Base-by-base conservation (phyloP, 2,113 vertebrate species). In the Psittacus erithacus region DNA sequence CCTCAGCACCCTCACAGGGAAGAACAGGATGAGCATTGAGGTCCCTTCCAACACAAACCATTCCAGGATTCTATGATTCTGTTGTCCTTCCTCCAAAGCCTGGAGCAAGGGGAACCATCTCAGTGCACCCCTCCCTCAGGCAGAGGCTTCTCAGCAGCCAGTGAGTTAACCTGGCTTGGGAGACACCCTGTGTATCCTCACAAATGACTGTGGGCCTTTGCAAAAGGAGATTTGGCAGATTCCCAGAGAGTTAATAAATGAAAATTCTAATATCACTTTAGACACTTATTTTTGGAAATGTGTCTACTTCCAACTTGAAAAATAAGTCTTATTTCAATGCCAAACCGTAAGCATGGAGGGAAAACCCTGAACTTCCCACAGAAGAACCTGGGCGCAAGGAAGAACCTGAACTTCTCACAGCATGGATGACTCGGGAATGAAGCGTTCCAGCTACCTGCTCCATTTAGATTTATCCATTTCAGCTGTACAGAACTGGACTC, bases 341-440 rank as follows among this genome's bases (percentile, higher is more conserved):
- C 47, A 87, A 47, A 77, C 33, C 27, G 0, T 4, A 33, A 18
- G 4, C 1, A 46, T 0, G 4, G 33, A 16, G 44, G 67, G 6
- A 38, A 10, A 53, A 92, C 44, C 4, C 31, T 41, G 27, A 77
- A 10, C 22, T 31, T 38, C 38, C 68, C 7, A 27, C 68, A 75
- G 65, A 23, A 78, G 65, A 57, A 57, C 31, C 3, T 0, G 43
- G 43, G 20, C 29, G 47, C 49, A 29, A 4, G 0, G 5, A 49
- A 46, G 63, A 92, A 47, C 4, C 28, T 41, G 27, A 77, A 10
- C 22, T 31, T 43, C 38, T 59, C 9, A 20, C 73, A 71, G 65
- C 52, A 43, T 13, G 27, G 19, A 35, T 0, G 2, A 15, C 38
- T 62, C 1, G 0, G 49, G 43, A 53, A 22, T 15, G n/a, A 41